phyloP scores from a whole-genome alignment of 2,113 vertebrate species.

The Brachypodius melanocephalos region DNA sequence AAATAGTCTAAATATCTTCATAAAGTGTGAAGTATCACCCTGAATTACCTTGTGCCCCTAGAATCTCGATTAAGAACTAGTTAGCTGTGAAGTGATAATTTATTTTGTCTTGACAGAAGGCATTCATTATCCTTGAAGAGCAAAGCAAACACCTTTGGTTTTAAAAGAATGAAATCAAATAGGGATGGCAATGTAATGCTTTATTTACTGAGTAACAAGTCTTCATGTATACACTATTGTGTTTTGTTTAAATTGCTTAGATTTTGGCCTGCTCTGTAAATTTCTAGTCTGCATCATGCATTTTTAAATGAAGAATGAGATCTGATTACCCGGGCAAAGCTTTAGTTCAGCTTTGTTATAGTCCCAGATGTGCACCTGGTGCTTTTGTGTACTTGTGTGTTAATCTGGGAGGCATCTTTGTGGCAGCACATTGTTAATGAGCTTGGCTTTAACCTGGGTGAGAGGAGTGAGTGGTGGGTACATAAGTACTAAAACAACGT shows the following conservation, averaged over 20 bases:
- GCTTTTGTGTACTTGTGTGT: conserved; percentile 58
- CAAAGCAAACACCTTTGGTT: neutral
- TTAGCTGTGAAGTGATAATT: conserved; percentile 33
- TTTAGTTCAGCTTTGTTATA: conserved; percentile 62
- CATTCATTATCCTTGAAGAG: conserved; percentile 15
- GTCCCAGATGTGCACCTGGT: conserved; percentile 81
- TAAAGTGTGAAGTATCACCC: conserved; percentile 1
- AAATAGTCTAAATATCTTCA: neutral
- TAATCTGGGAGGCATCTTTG: conserved; percentile 45
- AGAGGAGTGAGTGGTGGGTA: neutral
- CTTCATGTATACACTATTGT: neutral
- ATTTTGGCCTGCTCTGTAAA: conserved; percentile 57
- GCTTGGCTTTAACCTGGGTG: neutral
- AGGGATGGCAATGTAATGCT: neutral
- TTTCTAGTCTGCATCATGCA: conserved; percentile 56
- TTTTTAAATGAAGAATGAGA: conserved; percentile 74
- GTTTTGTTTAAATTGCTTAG: conserved; percentile 45
- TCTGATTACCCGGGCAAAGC: conserved; percentile 61
- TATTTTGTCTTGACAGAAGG: conserved; percentile 15
- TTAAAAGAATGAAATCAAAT: conserved; percentile 20
- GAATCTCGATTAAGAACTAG: conserved; percentile 41
- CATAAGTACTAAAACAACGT: conserved; percentile 21
- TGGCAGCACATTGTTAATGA: conserved; percentile 43
- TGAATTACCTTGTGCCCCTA: conserved; percentile 6
- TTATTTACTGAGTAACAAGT: conserved; percentile 26